Base-by-base conservation (phyloP, 64 coral and sea anemone species). In the Stichodactyla mertensii region DNA sequence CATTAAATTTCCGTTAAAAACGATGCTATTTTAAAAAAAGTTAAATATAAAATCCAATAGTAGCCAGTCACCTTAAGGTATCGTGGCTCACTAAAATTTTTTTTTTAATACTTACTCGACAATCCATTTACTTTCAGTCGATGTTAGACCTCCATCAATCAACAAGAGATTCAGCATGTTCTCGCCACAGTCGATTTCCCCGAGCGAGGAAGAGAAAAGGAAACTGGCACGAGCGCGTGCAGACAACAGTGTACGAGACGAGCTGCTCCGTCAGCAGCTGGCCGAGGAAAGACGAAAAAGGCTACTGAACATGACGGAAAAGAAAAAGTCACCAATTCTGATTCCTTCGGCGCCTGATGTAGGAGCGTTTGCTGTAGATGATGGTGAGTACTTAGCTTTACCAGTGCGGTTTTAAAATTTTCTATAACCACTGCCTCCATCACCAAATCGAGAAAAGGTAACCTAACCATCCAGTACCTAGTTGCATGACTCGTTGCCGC, bases 221-320 rank as follows among this genome's bases (percentile, higher is more conserved):
- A 28, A 45, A 51, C 89, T 86, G 10, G 84, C 78, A 26, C 88
- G 92, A 57, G 92, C 92, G 18, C 79, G 83, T 5, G 82, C 85
- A 0, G 88, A 94, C 82, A 79, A 89, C 54, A 94, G 88, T 78
- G 85, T 94, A 57, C 88, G 85, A 19, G 78, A 89, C 55, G 84
- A 94, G 52, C 24, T 94, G 71, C 53, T 84, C 16, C 92, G 92
- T 26, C 88, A 90, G 69, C 84, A 90, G 56, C n/a, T 90, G 19
- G 92, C 92, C 16, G 92, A 94, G 51, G 88, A 94, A 36, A 79
- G 92, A 77, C 83, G 81, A 54, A 77, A 85, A 77, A 94, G 90
- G 51, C 57, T 94, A 7, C 15, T 55, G 36, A 24, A 19, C 45
- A 54, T 89, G 13, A 27, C 51, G 9, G 60, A 55, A n/a, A 71